Percentiles rank a stretch among this genome's conserved stretches.
phyloP scores from a whole-genome alignment of 1,140 invertebrate species.

The Pseudomyrmex flavicornis region DNA sequence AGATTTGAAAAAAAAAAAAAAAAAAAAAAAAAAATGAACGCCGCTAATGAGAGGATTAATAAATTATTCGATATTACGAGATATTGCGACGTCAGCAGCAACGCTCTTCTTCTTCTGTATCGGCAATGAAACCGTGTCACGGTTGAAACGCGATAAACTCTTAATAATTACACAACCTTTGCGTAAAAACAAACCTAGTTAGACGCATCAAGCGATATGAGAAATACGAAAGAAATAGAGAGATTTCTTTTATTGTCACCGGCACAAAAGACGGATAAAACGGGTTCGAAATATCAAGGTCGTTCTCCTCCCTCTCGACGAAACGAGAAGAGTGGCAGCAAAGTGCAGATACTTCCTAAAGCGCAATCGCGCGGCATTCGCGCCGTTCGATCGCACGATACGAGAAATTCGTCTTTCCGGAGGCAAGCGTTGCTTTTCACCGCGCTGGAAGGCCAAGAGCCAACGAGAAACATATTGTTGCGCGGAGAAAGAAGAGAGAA shows the following conservation, averaged over 20 bases:
- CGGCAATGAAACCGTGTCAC: neutral
- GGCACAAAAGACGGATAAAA: conserved; percentile 28
- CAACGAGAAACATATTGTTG: neutral
- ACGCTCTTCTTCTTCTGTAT: neutral
- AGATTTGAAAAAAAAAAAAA: neutral
- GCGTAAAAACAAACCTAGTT: neutral
- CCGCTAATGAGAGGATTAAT: conserved; percentile 23
- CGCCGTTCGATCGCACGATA: conserved; percentile 35
- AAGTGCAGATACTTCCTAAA: conserved; percentile 48
- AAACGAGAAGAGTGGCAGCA: neutral
- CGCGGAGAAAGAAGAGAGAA: neutral
- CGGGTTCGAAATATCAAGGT: conserved; percentile 16
- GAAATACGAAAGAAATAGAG: conserved; percentile 20
- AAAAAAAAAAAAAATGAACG: neutral
- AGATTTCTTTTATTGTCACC: conserved; percentile 37
- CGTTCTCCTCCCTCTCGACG: neutral
- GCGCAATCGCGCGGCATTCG: conserved; percentile 40
- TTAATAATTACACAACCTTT: neutral
- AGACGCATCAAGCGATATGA: neutral
- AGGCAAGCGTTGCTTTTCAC: conserved; percentile 17
- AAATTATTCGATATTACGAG: conserved; percentile 1
- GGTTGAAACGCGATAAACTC: conserved; percentile 2
- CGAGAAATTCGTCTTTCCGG: conserved; percentile 34
- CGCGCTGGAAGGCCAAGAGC: conserved; percentile 28
- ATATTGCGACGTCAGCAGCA: neutral